Evolutionary conservation across 1,140 invertebrate species (phyloP).

Genomic region (Leguminivora glycinivorella): DNA sequence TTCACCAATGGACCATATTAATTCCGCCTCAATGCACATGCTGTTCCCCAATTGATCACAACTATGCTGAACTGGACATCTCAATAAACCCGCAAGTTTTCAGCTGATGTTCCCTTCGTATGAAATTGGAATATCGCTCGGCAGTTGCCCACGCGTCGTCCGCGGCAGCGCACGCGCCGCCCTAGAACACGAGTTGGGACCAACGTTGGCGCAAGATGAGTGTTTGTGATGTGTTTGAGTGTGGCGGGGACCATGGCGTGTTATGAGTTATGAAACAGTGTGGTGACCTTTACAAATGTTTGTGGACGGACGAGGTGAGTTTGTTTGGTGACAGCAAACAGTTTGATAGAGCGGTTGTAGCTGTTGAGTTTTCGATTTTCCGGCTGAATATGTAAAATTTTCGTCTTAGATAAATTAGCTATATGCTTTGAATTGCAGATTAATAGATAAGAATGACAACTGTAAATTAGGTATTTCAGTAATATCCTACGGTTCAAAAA

Average conservation of each 20-base stretch:
- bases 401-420: not conserved
- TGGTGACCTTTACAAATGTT: constrained; percentile 57
- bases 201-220: constrained; percentile 58
- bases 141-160: constrained; percentile 61
- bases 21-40: not conserved
- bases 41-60: not conserved
- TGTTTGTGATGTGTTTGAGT: constrained; percentile 51
- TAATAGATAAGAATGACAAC: too few relatives aligned
- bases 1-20: not conserved
- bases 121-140: constrained; percentile 42
- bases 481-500: too few relatives aligned
- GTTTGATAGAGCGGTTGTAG: not conserved
- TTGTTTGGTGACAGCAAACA: constrained; percentile 10
- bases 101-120: constrained; percentile 49
- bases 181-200: constrained; percentile 51
- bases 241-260: constrained; percentile 51
- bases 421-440: not conserved
- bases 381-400: not conserved
- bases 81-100: constrained; percentile 35
- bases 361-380: not conserved
- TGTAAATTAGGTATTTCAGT: too few relatives aligned
- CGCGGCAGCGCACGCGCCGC: constrained; percentile 58
- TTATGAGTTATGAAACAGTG: constrained; percentile 59
- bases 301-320: constrained; percentile 70
- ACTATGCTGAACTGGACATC: not conserved